Conservation (phyloP, 2,797 vertebrate species). For the Eremophila alpestris region DNA sequence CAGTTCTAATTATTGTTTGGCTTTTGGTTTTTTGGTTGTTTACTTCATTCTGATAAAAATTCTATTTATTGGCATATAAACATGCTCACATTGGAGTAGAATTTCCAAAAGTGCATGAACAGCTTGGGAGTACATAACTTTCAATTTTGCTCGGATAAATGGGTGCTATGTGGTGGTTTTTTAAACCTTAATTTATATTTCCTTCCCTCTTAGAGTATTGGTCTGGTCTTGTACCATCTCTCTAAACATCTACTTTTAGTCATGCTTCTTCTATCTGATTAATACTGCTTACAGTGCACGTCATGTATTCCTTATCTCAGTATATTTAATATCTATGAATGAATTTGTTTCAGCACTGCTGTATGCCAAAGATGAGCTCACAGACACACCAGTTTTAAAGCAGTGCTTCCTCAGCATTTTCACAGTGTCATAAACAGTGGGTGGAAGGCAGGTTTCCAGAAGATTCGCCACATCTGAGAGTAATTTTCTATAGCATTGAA, state of each 20-base stretch:
- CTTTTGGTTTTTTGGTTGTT: not conserved
- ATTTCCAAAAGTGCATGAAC: not conserved
- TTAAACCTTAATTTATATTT: not conserved
- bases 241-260: not conserved
- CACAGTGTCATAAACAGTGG: slow-evolving; percentile 9
- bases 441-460: slow-evolving; percentile 26
- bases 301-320: not conserved
- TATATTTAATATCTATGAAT: slow-evolving; percentile 24
- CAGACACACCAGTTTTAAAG: slow-evolving; percentile 5
- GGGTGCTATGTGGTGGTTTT: not conserved
- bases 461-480: not conserved
- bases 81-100: not conserved
- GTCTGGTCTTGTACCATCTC: not conserved
- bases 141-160: not conserved
- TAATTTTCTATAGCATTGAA: not conserved
- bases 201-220: not conserved
- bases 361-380: slow-evolving; percentile 11
- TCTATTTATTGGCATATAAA: not conserved
- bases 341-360: not conserved
- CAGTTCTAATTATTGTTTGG: not conserved
- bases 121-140: not conserved
- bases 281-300: not conserved
- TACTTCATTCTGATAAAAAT: not conserved
- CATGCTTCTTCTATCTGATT: not conserved
- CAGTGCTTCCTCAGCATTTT: slow-evolving; percentile 28